Percentiles rank a stretch among this genome's conserved stretches.
These are phyloP conservation scores for Brassicogethes aeneus DNA, from an alignment of 2,888 invertebrate species.

Conservation along the genomic window DNA sequence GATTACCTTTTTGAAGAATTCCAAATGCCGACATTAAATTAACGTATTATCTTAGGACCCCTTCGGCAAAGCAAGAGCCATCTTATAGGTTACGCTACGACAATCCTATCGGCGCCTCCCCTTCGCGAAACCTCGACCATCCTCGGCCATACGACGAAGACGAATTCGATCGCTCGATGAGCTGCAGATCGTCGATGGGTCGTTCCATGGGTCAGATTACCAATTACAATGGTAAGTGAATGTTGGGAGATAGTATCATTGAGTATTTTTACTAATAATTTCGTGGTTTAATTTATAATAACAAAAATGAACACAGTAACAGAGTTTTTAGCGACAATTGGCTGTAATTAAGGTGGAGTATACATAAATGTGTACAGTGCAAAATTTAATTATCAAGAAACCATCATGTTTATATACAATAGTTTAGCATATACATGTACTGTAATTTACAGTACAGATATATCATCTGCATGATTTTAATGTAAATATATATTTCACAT, in stretches of 20 bases:
- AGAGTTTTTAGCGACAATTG: slow-evolving; percentile 22
- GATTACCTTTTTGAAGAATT: neutral
- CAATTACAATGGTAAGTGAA: slow-evolving; percentile 71
- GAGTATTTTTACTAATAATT: no score
- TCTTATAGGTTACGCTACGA: slow-evolving; percentile 84
- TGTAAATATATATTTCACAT: no score
- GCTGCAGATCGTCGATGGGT: slow-evolving; percentile 69
- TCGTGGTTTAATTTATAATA: no score
- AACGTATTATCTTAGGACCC: slow-evolving; percentile 57
- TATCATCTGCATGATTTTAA: no score
- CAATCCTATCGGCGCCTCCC: slow-evolving; percentile 97
- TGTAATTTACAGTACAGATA: no score
- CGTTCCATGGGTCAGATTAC: slow-evolving; percentile 62
- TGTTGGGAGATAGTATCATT: neutral
- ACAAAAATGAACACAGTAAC: no score
- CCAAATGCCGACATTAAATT: no score
- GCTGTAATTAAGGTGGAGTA: slow-evolving; percentile 24
- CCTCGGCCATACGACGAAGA: slow-evolving; percentile 76
- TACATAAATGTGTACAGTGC: no score
- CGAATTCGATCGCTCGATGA: slow-evolving; percentile 60
- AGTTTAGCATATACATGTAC: no score
- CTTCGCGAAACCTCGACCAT: slow-evolving; percentile 88
- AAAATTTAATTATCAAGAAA: no score
- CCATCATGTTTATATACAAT: no score
- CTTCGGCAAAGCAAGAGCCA: slow-evolving; percentile 85